Evolutionary conservation across 2,797 vertebrate species (phyloP), one percentile per base, ranked within the genome.

Genomic region (Petrocephalus schoutedeni): DNA sequence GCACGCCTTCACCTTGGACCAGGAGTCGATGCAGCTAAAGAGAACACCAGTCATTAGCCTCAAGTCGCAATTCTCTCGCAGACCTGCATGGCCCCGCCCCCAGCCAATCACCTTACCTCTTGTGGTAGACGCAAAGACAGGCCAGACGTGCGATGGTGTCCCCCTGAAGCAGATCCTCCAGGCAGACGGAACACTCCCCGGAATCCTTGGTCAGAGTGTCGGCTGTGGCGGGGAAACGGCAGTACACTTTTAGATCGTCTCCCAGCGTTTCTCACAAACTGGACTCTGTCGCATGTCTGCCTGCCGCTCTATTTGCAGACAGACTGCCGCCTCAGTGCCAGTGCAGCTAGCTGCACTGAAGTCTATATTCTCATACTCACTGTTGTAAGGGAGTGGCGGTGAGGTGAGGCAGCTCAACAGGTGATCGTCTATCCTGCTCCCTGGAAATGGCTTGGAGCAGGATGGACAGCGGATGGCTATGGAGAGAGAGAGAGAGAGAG

Each of bases 51-150:
- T 64, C 58, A 64, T 58, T 14, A 4, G 21, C 51, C 5, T 56
- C 53, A 2, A 83, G 19, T 84, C 45, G 0, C 3, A 32, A 23
- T 4, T 54, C 49, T 85, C 32, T 45, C 80, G 14, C 21, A 83
- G n/a, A 1, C n/a, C 82, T 28, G 82, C 21, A 28, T 4, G 9
- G 49, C 49, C 23, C 45, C n/a, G 0, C 85, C 85, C 45, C 10
- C 14, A 2, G 6, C 4, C 8, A 28, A 12, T 7, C 56, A 6
- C 14, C 21, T 91, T 93, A 96, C 95, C 95, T 95, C 92, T 96
- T 96, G 89, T 96, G 96, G 91, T 96, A 96, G 90, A 96, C 95
- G 23, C 96, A 96, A 88, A 96, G 95, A 89, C 96, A 96, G 86
- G 96, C 95, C 90, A 96, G 94, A 67, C 96, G 93, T 67, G 95